Conservation (phyloP, 2,888 invertebrate genomes). For the Peribatodes rhomboidaria region DNA sequence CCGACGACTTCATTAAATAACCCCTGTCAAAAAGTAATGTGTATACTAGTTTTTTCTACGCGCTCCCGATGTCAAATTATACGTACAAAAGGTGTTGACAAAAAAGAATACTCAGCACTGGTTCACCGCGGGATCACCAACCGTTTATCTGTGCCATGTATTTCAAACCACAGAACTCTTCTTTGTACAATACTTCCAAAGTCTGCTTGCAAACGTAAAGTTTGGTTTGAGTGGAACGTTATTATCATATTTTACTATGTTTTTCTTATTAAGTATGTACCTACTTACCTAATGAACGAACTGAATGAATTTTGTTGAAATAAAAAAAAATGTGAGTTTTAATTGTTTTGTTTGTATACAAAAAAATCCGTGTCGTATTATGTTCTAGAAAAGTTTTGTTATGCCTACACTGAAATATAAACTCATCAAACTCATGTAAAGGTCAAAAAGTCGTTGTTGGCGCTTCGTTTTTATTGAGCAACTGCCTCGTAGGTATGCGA, state of each 20-base stretch:
- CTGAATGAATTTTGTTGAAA: too few relatives aligned
- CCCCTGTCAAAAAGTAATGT: constrained; percentile 85
- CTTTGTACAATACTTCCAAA: too few relatives aligned
- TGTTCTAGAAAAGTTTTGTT: constrained; percentile 15
- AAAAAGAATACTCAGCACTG: constrained; percentile 70
- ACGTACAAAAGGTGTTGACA: constrained; percentile 85
- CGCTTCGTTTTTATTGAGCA: constrained; percentile 37
- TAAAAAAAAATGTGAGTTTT: too few relatives aligned
- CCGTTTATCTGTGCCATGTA: constrained; percentile 63
- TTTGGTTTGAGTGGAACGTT: background rate
- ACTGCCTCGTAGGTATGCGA: constrained; percentile 30
- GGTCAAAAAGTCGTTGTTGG: constrained; percentile 25
- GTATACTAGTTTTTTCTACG: constrained; percentile 81
- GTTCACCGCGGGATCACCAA: constrained; percentile 67
- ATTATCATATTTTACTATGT: constrained; percentile 2
- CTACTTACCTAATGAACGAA: too few relatives aligned
- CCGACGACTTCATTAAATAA: constrained; percentile 84
- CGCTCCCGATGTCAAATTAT: constrained; percentile 85
- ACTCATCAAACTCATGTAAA: constrained; percentile 14
- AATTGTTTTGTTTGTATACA: constrained; percentile 33
- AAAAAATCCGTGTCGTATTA: constrained; percentile 10
- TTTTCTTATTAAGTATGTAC: background rate
- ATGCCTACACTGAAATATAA: constrained; percentile 9
- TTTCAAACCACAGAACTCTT: too few relatives aligned
- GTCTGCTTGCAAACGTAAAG: too few relatives aligned